Evolutionary conservation across 23 tunicate species (phyloP).

Genomic region (Oikopleura albicans): DNA sequence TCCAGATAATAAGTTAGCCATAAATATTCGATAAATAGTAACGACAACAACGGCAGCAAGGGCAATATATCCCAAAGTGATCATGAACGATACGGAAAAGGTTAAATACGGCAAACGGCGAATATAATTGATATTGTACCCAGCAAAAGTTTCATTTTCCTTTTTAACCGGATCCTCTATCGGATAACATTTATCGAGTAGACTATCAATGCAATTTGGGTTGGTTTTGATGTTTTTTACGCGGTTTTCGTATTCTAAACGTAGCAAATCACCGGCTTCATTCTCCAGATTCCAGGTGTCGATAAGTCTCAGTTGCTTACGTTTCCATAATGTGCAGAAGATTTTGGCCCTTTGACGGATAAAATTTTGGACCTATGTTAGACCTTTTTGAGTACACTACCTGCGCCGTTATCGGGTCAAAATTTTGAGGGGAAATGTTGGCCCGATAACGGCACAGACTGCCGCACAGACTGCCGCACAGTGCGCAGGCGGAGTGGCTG

Average conservation of each 20-base stretch:
- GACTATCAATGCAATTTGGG: not conserved
- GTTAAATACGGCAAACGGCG: not conserved
- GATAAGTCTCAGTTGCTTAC: slow-evolving; percentile 26
- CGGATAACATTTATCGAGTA: not conserved
- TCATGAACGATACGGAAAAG: not conserved
- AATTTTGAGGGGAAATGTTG: too few relatives aligned
- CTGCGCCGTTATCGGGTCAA: too few relatives aligned
- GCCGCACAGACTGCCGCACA: too few relatives aligned
- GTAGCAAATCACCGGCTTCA: not conserved
- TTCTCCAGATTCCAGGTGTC: slow-evolving; percentile 31
- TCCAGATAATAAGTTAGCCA: not conserved
- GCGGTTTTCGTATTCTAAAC: not conserved
- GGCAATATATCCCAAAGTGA: not conserved
- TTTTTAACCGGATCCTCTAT: not conserved
- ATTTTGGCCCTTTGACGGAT: slow-evolving; percentile 31
- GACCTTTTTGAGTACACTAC: too few relatives aligned
- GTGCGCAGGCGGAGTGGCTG: too few relatives aligned
- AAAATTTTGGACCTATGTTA: too few relatives aligned
- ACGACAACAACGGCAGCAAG: not conserved
- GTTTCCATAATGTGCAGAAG: slow-evolving; percentile 41
- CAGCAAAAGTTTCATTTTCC: not conserved
- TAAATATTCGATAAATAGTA: not conserved
- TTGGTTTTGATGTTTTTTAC: not conserved
- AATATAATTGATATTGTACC: not conserved
- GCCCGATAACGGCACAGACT: too few relatives aligned